Base-by-base conservation (phyloP, 2,888 invertebrate species). In the Stomorhina lunata region DNA sequence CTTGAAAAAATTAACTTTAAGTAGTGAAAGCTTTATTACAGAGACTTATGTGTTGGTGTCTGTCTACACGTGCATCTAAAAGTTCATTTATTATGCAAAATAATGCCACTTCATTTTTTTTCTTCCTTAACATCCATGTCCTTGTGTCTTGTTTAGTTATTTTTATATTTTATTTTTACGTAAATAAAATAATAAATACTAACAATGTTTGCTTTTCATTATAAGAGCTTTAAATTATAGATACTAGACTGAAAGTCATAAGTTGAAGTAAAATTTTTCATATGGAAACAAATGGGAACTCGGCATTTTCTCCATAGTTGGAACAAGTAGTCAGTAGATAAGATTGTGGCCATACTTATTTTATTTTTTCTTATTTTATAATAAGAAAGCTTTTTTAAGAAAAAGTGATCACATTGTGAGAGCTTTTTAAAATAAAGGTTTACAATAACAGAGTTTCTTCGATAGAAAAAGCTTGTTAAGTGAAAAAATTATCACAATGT, bases 71-170 rank as follows among this genome's bases (percentile, higher is more conserved):
- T 53, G 50, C 22, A 48, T 3, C 22, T 37, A 53, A 79, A 76
- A 73, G 72, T 66, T 81, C 59, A 84, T 84, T 84, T 84, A 81
- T 81, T 81, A 81, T 79, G 65, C 66, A 68, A 68, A 77, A 72
- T 76, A 59, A 29, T 61, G 34, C 9, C n/a, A 17, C 37, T 50
- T 27, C 2, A 48, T 59, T 32, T 29, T 63, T 50, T 6, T 17
- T 20, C 15, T 43, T 1, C 20, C 1, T n/a, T 9, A n/a, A n/a
- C 37, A 6, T n/a, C 59, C 22, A 25, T 25, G 50, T 25, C 25
- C 12, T 50, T 50, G 25, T 50, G n/a, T 2, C 0, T 22, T 48
- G 12, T n/a, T 5, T 5, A 17, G 6, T 43, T 43, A 17, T 43
- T 6, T 17, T 17, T 17, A 43, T 6, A 43, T 15, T n/a, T n/a